Conservation (phyloP, 2,888 invertebrate species). For the Melanotus villosus region DNA sequence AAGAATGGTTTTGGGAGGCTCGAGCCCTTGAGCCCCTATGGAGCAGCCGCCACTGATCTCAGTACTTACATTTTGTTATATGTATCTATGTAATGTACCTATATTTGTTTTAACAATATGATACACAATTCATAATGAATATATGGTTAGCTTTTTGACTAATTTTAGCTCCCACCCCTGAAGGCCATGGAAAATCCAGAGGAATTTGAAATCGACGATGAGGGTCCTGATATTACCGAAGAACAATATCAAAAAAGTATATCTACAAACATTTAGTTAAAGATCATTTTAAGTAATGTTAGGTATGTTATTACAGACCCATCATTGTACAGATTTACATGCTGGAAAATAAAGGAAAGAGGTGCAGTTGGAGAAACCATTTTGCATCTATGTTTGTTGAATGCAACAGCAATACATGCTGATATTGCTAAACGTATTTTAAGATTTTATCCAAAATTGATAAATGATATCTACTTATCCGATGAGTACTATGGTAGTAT, state of each 20-base stretch:
- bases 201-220: constrained; percentile 86
- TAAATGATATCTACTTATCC: constrained; percentile 95
- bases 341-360: constrained; percentile 92
- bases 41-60: too few relatives aligned
- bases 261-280: too few relatives aligned
- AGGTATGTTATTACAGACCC: too few relatives aligned
- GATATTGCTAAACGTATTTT: constrained; percentile 94
- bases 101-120: too few relatives aligned
- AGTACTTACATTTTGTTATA: too few relatives aligned
- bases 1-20: too few relatives aligned
- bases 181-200: constrained; percentile 87
- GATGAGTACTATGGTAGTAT: constrained; percentile 95
- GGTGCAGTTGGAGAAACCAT: constrained; percentile 98
- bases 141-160: too few relatives aligned
- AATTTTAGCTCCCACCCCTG: constrained; percentile 78
- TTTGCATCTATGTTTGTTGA: constrained; percentile 92
- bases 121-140: too few relatives aligned
- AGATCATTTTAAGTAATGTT: too few relatives aligned
- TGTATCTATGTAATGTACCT: too few relatives aligned
- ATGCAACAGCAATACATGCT: constrained; percentile 91
- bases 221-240: constrained; percentile 76
- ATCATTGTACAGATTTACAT: constrained; percentile 84
- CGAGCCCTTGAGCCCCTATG: too few relatives aligned
- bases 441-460: constrained; percentile 93
- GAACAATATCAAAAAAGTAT: constrained; percentile 69